Conservation (phyloP, 2,113 vertebrate genomes). For the Pygoscelis antarcticus region DNA sequence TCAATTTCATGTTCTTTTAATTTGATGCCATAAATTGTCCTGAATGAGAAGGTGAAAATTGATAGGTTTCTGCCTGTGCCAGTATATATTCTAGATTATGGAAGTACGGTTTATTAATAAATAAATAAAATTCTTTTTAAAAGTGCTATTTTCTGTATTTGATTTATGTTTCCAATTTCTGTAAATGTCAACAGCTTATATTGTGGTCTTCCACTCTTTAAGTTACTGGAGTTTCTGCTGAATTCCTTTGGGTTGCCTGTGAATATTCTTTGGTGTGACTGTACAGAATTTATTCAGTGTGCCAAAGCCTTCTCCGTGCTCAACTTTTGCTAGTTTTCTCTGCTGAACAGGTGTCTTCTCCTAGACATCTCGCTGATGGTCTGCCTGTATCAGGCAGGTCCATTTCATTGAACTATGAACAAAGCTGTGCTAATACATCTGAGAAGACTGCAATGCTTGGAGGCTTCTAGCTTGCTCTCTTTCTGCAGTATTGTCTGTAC, state of each 20-base stretch:
- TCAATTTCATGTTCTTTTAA: not conserved
- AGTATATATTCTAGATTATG: slow-evolving; percentile 38
- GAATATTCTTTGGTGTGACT: not conserved
- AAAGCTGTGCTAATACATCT: not conserved
- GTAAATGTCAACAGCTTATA: not conserved
- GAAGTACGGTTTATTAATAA: slow-evolving; percentile 13
- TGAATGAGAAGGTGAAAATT: not conserved
- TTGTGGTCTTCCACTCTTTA: not conserved
- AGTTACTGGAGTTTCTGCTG: slow-evolving; percentile 13
- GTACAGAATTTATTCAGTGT: not conserved
- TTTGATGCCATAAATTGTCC: not conserved
- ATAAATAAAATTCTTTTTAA: not conserved
- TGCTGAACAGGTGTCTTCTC: not conserved
- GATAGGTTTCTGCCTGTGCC: not conserved
- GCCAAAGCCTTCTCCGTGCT: not conserved
- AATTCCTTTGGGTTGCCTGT: not conserved
- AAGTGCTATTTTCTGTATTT: slow-evolving; percentile 23
- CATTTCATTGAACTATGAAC: not conserved
- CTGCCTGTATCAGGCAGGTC: not conserved
- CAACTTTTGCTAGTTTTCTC: not conserved
- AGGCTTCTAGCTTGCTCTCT: not conserved
- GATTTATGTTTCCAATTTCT: slow-evolving; percentile 42
- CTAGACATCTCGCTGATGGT: not conserved
- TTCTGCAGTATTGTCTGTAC: not conserved
- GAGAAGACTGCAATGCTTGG: not conserved